A percentile compares a stretch with the other conserved stretches of the same genome.
phyloP scores from a whole-genome alignment of 2,888 invertebrate genomes.

The Amiota minor region DNA sequence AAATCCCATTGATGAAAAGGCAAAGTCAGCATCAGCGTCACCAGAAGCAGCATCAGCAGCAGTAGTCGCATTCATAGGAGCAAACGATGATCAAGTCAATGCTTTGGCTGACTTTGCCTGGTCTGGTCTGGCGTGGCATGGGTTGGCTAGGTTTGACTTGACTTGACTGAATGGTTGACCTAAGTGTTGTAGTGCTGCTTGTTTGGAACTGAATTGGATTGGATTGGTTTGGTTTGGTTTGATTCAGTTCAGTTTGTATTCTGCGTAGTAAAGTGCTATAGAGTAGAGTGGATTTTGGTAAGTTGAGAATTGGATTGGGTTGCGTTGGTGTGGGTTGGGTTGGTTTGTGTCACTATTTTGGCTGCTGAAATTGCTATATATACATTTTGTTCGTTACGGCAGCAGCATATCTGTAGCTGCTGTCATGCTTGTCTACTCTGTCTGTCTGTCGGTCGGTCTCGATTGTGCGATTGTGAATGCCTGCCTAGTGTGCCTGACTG shows the following conservation, averaged over 20 bases:
- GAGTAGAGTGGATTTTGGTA: no score
- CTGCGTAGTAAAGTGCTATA: no score
- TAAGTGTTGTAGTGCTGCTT: no score
- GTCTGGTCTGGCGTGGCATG: no score
- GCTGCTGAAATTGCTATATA: not conserved
- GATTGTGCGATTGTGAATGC: not conserved
- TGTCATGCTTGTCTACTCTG: not conserved
- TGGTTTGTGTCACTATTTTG: not conserved
- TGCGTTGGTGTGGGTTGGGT: not conserved
- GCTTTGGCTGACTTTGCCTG: not conserved
- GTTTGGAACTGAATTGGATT: no score
- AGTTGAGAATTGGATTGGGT: not conserved
- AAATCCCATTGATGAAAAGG: conserved; percentile 62
- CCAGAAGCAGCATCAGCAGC: not conserved
- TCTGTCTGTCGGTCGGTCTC: not conserved
- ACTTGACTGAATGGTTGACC: no score
- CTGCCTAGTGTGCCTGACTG: no score
- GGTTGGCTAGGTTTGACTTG: no score
- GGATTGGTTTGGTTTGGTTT: no score
- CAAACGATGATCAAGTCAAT: not conserved
- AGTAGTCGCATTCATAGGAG: conserved; percentile 1
- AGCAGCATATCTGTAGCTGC: not conserved
- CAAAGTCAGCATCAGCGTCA: conserved; percentile 37
- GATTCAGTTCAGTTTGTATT: no score
- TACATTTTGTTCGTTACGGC: not conserved